Conservation (phyloP, 2,888 invertebrate species). For the Sericinus montela region DNA sequence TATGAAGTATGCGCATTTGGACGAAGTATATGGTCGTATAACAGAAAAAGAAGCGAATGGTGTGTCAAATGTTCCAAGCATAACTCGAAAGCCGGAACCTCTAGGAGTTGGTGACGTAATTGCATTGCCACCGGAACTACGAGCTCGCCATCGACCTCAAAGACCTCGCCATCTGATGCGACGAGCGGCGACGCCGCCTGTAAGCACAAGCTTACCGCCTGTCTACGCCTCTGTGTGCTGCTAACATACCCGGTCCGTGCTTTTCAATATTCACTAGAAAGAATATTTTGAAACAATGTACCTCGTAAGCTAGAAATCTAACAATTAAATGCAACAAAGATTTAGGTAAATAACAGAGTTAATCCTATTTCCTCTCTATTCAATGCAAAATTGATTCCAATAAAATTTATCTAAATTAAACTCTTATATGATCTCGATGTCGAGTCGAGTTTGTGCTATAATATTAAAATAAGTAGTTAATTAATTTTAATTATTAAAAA, state of each 20-base stretch:
- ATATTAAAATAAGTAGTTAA: too few relatives aligned
- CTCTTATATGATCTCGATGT: too few relatives aligned
- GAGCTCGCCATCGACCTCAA: constrained; percentile 60
- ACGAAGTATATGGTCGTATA: constrained; percentile 82
- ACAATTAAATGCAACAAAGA: too few relatives aligned
- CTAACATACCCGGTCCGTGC: constrained; percentile 72
- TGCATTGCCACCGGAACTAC: constrained; percentile 66
- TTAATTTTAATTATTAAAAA: too few relatives aligned
- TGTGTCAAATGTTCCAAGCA: constrained; percentile 37
- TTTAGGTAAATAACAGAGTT: too few relatives aligned
- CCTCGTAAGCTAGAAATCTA: neutral
- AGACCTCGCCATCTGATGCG: constrained; percentile 71
- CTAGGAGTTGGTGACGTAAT: constrained; percentile 64
- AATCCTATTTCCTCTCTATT: too few relatives aligned
- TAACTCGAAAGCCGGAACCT: constrained; percentile 47
- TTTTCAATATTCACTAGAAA: constrained; percentile 39
- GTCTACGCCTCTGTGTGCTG: constrained; percentile 64
- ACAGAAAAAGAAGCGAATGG: constrained; percentile 54
- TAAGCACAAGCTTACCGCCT: constrained; percentile 71
- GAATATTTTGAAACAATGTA: neutral
- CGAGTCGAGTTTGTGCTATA: too few relatives aligned
- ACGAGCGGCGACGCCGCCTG: constrained; percentile 77
- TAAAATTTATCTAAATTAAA: too few relatives aligned
- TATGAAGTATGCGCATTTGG: constrained; percentile 89
- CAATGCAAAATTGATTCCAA: too few relatives aligned